These are phyloP conservation scores for Botrylloides violaceus DNA, from an alignment of 23 tunicate species.

Conservation along the genomic window DNA sequence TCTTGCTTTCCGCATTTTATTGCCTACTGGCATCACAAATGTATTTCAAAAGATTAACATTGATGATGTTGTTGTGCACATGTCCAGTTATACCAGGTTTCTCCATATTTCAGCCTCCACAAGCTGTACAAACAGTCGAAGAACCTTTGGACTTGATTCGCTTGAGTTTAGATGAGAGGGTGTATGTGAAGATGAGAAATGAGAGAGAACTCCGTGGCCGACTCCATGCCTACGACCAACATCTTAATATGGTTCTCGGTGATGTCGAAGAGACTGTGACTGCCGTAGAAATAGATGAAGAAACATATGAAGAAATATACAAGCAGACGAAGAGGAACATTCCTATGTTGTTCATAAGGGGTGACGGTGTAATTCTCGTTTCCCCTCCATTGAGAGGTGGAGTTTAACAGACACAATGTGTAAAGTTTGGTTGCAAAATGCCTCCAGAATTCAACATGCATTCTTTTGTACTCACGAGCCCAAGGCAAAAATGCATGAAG, in stretches of 20 bases:
- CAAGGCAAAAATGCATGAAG: no score
- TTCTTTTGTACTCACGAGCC: no score
- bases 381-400: slow-evolving; percentile 97
- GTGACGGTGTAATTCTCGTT: slow-evolving; percentile 98
- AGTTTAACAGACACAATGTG: slow-evolving; percentile 38
- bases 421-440: no score
- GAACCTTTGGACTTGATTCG: slow-evolving; percentile 98
- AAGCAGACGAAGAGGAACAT: slow-evolving; percentile 93
- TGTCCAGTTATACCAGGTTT: not conserved
- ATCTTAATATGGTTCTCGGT: slow-evolving; percentile 98
- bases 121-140: slow-evolving; percentile 79
- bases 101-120: slow-evolving; percentile 18
- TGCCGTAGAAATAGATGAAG: slow-evolving; percentile 97
- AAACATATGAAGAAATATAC: slow-evolving; percentile 98
- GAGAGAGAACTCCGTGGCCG: slow-evolving; percentile 93
- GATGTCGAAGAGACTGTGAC: slow-evolving; percentile 99
- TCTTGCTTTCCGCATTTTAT: no score
- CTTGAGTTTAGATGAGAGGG: slow-evolving; percentile 91
- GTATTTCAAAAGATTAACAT: not conserved
- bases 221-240: slow-evolving; percentile 97
- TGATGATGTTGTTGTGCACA: not conserved
- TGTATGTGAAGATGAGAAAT: slow-evolving; percentile 96
- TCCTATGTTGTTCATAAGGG: slow-evolving; percentile 97
- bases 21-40: not conserved
- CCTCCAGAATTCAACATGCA: no score